Percentiles rank a stretch among this genome's conserved stretches.
phyloP scores from a whole-genome alignment of 2,888 invertebrate genomes.

The Athalia rosae region DNA sequence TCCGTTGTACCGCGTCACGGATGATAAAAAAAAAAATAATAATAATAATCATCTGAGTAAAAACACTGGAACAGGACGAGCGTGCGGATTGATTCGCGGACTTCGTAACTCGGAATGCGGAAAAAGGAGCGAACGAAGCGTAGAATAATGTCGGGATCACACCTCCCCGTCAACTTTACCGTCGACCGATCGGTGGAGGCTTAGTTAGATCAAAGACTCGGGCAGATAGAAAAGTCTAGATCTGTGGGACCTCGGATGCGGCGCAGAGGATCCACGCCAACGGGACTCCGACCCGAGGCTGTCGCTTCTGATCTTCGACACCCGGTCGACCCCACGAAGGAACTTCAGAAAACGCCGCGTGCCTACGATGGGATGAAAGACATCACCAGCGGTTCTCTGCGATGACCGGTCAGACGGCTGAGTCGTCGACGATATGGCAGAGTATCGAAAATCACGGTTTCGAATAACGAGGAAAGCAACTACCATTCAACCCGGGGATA shows the following conservation, averaged over 20 bases:
- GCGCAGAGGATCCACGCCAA: constrained; percentile 22
- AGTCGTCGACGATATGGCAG: background rate
- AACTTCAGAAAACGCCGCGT: constrained; percentile 39
- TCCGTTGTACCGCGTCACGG: constrained; percentile 17
- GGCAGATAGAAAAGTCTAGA: constrained; percentile 23
- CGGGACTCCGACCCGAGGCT: constrained; percentile 40
- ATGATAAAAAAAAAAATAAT: background rate
- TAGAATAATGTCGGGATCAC: constrained; percentile 2
- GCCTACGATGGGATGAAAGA: constrained; percentile 36
- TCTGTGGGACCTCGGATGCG: constrained; percentile 37
- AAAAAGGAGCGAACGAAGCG: constrained; percentile 4
- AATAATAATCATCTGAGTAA: no score
- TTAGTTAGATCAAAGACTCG: background rate
- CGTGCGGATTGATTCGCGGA: background rate
- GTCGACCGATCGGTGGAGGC: background rate
- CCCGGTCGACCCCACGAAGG: constrained; percentile 16
- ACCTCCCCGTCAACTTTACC: constrained; percentile 10
- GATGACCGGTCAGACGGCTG: constrained; percentile 11
- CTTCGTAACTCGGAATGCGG: background rate
- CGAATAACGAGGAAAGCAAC: constrained; percentile 5
- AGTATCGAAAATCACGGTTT: constrained; percentile 21
- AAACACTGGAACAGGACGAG: no score
- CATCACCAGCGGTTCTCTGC: constrained; percentile 27
- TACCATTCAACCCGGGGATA: constrained; percentile 1
- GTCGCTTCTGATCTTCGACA: constrained; percentile 41